phyloP scores from a whole-genome alignment of 53 echinoderm and acorn worm genomes.

The Echinarachnius parma region DNA sequence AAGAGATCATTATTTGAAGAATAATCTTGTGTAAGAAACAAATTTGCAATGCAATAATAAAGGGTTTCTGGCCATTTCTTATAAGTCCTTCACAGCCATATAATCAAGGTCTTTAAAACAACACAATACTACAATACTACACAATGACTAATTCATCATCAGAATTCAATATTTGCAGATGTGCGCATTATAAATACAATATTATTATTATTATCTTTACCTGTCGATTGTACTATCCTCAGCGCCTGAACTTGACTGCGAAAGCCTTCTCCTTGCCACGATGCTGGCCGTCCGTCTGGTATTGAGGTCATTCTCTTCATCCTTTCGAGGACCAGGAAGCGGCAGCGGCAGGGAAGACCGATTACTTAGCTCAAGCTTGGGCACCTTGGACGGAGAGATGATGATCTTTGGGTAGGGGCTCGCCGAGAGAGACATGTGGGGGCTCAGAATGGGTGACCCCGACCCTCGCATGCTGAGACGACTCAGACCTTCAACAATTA shows the following conservation, averaged over 20 bases:
- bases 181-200: no score
- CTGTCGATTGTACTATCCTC: conserved; percentile 43
- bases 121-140: no score
- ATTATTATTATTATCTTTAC: no score
- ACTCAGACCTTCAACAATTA: no score
- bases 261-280: conserved; percentile 62
- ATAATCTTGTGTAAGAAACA: no score
- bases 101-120: no score
- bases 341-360: background rate
- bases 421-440: conserved; percentile 2
- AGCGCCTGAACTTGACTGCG: conserved; percentile 64
- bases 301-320: conserved; percentile 12
- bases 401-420: conserved; percentile 39
- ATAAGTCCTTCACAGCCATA: no score
- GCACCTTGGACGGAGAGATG: conserved; percentile 15
- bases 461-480: conserved; percentile 14
- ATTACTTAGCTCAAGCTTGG: background rate
- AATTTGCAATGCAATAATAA: no score
- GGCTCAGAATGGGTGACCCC: background rate
- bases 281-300: conserved; percentile 58
- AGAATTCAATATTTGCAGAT: no score
- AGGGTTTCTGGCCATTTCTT: no score
- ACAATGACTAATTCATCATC: no score
- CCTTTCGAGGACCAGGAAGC: conserved; percentile 8
- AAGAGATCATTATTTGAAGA: no score